phyloP scores from a whole-genome alignment of 2,888 invertebrate genomes.

The Itoplectis maculator region DNA sequence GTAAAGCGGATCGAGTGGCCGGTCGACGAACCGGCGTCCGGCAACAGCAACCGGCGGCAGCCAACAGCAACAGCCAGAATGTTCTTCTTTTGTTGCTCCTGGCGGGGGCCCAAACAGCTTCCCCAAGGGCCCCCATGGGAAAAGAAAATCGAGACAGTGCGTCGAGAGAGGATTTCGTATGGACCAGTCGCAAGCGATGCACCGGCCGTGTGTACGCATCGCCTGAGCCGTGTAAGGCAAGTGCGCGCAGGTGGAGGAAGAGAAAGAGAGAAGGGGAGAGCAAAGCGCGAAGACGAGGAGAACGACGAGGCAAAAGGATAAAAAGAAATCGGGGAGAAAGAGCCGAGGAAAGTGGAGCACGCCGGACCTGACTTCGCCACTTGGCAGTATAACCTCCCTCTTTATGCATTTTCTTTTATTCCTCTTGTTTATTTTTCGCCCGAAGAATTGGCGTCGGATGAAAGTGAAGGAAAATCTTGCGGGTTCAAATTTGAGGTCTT shows the following conservation, averaged over 20 bases:
- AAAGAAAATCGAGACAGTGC: conserved; percentile 68
- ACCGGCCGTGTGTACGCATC: conserved; percentile 29
- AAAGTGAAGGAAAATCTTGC: conserved; percentile 66
- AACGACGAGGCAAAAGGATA: conserved; percentile 60
- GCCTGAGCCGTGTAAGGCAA: conserved; percentile 44
- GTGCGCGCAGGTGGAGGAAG: conserved; percentile 64
- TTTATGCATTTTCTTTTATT: conserved; percentile 50
- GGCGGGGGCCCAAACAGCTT: background rate
- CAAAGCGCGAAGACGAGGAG: conserved; percentile 48
- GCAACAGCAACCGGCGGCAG: conserved; percentile 8
- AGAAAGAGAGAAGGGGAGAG: conserved; percentile 27
- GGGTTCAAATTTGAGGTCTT: background rate
- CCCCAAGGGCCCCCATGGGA: conserved; percentile 56
- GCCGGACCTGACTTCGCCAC: conserved; percentile 41
- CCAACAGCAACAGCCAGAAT: background rate
- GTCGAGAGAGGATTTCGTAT: conserved; percentile 60
- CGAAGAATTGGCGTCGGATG: conserved; percentile 45
- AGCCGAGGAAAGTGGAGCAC: conserved; percentile 70
- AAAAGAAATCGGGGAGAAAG: conserved; percentile 63
- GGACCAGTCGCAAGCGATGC: conserved; percentile 48
- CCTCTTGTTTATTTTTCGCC: conserved; percentile 48
- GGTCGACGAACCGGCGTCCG: conserved; percentile 66
- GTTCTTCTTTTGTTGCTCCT: conserved; percentile 35
- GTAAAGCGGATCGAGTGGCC: conserved; percentile 69
- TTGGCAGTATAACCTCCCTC: conserved; percentile 52